phyloP scores from a whole-genome alignment of 2,888 invertebrate species.

The Synanthedon tipuliformis region DNA sequence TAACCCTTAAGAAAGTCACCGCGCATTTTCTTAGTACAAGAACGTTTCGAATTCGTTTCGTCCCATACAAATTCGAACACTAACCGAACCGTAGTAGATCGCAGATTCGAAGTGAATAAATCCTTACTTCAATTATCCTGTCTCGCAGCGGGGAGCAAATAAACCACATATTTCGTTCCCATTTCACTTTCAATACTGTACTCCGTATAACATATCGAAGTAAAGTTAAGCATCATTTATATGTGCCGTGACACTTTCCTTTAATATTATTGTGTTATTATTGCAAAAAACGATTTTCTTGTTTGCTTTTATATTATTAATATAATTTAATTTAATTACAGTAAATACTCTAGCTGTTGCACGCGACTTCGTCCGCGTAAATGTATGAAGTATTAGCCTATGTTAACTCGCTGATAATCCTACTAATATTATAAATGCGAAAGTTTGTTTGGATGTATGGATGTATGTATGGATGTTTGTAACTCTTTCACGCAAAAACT shows the following conservation, averaged over 20 bases:
- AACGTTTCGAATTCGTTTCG: constrained; percentile 15
- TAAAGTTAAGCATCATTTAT: constrained; percentile 22
- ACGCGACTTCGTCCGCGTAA: too few relatives aligned
- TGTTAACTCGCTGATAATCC: too few relatives aligned
- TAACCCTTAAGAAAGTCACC: background rate
- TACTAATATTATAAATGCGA: too few relatives aligned
- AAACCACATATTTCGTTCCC: constrained; percentile 48
- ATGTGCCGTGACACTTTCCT: background rate
- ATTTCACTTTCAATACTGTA: constrained; percentile 45
- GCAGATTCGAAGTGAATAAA: constrained; percentile 55
- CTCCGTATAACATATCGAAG: constrained; percentile 13
- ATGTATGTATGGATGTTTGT: too few relatives aligned
- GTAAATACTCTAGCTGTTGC: too few relatives aligned
- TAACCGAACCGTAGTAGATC: constrained; percentile 29
- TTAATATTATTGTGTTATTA: background rate
- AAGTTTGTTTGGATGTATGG: too few relatives aligned
- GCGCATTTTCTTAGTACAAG: background rate
- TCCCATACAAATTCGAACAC: constrained; percentile 17
- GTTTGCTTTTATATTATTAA: background rate
- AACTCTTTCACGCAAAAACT: too few relatives aligned
- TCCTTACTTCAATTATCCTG: constrained; percentile 61
- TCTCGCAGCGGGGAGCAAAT: constrained; percentile 43
- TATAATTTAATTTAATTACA: too few relatives aligned
- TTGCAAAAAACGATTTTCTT: background rate
- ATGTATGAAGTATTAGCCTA: too few relatives aligned